phyloP scores from a whole-genome alignment of 1,140 invertebrate species.

The Grapholita molesta region DNA sequence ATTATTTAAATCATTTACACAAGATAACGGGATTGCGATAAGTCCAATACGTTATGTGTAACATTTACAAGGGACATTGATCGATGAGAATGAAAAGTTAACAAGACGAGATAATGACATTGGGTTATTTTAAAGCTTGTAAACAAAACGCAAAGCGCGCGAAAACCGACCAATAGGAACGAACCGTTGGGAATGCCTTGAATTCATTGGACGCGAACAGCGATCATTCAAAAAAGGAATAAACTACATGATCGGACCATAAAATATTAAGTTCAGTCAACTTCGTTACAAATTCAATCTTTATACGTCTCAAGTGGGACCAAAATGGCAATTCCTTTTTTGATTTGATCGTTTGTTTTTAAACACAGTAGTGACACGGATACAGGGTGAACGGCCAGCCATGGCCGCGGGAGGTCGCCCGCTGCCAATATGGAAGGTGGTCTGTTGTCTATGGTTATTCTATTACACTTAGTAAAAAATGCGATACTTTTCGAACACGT shows the following conservation, averaged over 20 bases:
- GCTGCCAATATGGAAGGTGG: slow-evolving; percentile 26
- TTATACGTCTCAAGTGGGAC: background rate
- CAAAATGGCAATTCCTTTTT: background rate
- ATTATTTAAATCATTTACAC: slow-evolving; percentile 10
- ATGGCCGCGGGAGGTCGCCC: slow-evolving; percentile 47
- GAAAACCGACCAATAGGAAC: background rate
- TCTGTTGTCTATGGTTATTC: slow-evolving; percentile 18
- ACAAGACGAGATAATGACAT: background rate
- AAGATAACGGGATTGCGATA: background rate
- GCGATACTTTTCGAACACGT: background rate
- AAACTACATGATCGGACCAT: background rate
- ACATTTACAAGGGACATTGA: background rate
- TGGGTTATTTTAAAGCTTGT: background rate
- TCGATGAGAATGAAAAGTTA: background rate
- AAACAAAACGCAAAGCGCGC: background rate
- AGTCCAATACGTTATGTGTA: background rate
- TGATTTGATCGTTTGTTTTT: background rate
- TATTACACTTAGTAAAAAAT: background rate
- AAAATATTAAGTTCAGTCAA: background rate
- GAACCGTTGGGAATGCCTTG: background rate
- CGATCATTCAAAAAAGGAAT: background rate
- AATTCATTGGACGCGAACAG: background rate
- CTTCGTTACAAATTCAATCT: background rate
- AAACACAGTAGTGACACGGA: slow-evolving; percentile 5
- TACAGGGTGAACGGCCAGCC: slow-evolving; percentile 57